Conservation (phyloP, 2,888 invertebrate species). For the Panorpa germanica region DNA sequence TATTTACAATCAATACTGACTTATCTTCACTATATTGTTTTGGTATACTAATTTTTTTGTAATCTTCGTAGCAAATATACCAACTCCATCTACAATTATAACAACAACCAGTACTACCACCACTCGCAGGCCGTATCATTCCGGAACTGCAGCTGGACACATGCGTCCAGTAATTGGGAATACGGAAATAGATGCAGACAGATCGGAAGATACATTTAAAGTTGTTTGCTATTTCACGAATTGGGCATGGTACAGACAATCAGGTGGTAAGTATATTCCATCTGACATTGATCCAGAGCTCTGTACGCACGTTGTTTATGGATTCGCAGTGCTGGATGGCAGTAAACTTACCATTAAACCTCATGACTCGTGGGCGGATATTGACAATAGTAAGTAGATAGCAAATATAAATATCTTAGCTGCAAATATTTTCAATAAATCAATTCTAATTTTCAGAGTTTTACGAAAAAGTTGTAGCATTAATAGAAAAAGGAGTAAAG, state of each 20-base stretch:
- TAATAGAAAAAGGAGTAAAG: slow-evolving; percentile 54
- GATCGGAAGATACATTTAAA: slow-evolving; percentile 34
- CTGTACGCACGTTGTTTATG: slow-evolving; percentile 84
- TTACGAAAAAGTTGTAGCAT: slow-evolving; percentile 65
- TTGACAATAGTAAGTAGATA: slow-evolving; percentile 55
- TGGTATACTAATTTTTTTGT: too few relatives aligned
- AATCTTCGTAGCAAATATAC: too few relatives aligned
- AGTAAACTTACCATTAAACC: slow-evolving; percentile 58
- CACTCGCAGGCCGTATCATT: too few relatives aligned
- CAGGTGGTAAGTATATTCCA: slow-evolving; percentile 61
- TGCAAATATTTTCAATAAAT: slow-evolving; percentile 6
- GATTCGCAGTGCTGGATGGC: slow-evolving; percentile 72
- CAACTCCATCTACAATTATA: too few relatives aligned
- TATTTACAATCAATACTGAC: too few relatives aligned
- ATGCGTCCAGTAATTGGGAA: slow-evolving; percentile 9
- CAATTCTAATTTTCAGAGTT: slow-evolving; percentile 36
- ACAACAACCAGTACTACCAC: too few relatives aligned
- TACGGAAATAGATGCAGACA: slow-evolving; percentile 6
- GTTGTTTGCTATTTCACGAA: slow-evolving; percentile 85
- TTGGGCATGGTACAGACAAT: slow-evolving; percentile 87
- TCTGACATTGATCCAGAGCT: slow-evolving; percentile 66
- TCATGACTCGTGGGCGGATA: slow-evolving; percentile 76
- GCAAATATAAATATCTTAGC: slow-evolving; percentile 2
- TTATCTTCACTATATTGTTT: too few relatives aligned
- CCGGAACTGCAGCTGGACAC: too few relatives aligned